Evolutionary conservation across 2,888 invertebrate genomes (phyloP).

Genomic region (Caenorhabditis plicata): DNA sequence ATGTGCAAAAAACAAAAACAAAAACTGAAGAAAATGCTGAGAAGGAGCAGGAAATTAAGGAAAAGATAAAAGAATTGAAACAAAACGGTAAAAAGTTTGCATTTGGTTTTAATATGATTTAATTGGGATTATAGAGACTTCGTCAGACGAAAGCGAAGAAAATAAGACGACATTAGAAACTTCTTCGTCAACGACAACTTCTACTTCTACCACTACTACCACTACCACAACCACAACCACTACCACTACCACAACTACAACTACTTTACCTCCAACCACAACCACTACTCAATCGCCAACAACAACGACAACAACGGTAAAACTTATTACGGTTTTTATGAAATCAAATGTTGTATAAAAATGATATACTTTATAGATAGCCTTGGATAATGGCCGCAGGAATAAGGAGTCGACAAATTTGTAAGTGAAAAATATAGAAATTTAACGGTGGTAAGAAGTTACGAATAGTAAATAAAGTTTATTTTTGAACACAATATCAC

Average conservation of each 20-base stretch:
- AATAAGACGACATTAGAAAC: background rate
- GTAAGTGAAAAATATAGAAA: too few species aligned
- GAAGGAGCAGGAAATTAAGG: slow-evolving; percentile 17
- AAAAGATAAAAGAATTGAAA: too few species aligned
- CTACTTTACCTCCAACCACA: slow-evolving; percentile 4
- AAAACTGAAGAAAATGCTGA: slow-evolving; percentile 35
- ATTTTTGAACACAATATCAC: too few species aligned
- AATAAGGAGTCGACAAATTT: too few species aligned
- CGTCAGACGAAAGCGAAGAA: background rate
- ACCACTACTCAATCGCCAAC: background rate
- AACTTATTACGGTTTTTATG: slow-evolving; percentile 17
- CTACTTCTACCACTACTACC: slow-evolving; percentile 8
- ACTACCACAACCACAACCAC: slow-evolving; percentile 13
- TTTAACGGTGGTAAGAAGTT: too few species aligned
- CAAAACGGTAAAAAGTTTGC: slow-evolving; percentile 1
- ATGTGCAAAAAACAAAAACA: slow-evolving; percentile 21
- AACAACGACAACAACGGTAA: background rate
- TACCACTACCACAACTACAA: slow-evolving; percentile 16
- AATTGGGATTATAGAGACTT: background rate
- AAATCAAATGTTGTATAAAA: slow-evolving; percentile 19
- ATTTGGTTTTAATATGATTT: background rate
- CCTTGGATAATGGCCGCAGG: too few species aligned
- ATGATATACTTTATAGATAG: too few species aligned
- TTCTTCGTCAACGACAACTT: slow-evolving; percentile 2
- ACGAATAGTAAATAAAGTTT: too few species aligned